Evolutionary conservation across 2,113 vertebrate genomes (phyloP), one percentile per base, ranked within the genome.

Genomic region (Amblyopsis rosae): DNA sequence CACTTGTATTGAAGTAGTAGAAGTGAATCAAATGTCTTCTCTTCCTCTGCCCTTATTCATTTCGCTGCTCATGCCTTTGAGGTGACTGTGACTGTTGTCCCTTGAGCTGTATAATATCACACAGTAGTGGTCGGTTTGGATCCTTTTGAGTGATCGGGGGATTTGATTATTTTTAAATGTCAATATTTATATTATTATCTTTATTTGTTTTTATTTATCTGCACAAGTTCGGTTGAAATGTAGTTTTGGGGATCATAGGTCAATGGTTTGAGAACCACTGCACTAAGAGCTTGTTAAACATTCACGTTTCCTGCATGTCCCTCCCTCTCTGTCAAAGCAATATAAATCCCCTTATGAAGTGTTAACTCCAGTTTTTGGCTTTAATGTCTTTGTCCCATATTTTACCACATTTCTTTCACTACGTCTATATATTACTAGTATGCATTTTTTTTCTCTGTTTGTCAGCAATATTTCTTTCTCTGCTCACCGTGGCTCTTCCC

Each of bases 1-100:
- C 11, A n/a, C 70, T 63, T 58, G 62, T 17, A 17, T n/a, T 55
- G 8, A 55, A 17, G 53, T 41, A 41, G 35, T 8, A 56, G 54
- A 16, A 56, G 15, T 19, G 4, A 19, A 19, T 19, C 54, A 17
- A 12, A 58, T 58, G 32, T 58, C 56, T 58, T 10, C 9, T 3
- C 45, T n/a, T 41, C 59, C 59, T 17, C 41, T 16, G 7, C 41
- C 45, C 56, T 3, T 62, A 15, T 62, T 16, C n/a, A 16, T 15
- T 62, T 62, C n/a, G 41, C n/a, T 62, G 41, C 9, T 41, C 35
- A 26, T 41, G 35, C 35, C 26, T 26, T 26, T 26, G 26, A 2
- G 26, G 26, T 26, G 5, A 41, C 35, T 41, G 7, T 41, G 35
- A 41, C 35, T 1, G 7, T 41, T 41, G 7, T 41, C 35, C 5